Evolutionary conservation across 2,113 vertebrate genomes (phyloP).

Genomic region (Tinamus guttatus): DNA sequence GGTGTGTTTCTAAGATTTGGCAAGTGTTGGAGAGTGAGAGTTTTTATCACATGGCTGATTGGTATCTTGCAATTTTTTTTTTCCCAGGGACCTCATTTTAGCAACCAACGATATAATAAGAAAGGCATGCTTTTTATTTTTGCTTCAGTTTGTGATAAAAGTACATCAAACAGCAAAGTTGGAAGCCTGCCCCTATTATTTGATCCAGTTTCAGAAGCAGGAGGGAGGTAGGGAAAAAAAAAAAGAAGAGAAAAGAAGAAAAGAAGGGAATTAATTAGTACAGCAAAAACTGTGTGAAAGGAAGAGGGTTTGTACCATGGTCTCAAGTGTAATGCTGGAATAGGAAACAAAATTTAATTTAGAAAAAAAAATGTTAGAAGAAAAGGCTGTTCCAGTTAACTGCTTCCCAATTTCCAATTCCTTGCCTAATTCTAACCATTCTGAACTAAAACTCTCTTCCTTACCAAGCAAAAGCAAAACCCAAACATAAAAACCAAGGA

Average conservation of each 20-base stretch:
- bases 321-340: conserved; percentile 40
- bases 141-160: conserved; percentile 52
- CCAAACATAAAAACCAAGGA: background rate
- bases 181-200: conserved; percentile 46
- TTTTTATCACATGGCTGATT: background rate
- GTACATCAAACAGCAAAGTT: conserved; percentile 48
- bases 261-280: conserved; percentile 41
- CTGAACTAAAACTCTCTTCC: background rate
- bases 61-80: background rate
- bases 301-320: background rate
- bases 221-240: background rate
- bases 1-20: conserved; percentile 56
- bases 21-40: background rate
- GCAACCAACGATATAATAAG: conserved; percentile 19
- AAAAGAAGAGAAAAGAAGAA: background rate
- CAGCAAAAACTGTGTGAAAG: conserved; percentile 12
- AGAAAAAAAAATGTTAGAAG: background rate
- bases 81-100: conserved; percentile 13
- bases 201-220: conserved; percentile 45
- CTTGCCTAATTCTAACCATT: background rate
- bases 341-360: conserved; percentile 14
- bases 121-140: conserved; percentile 26
- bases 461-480: background rate
- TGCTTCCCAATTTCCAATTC: background rate
- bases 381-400: background rate